phyloP scores from a whole-genome alignment of 2,113 vertebrate genomes.

The Lagenorhynchus albirostris region DNA sequence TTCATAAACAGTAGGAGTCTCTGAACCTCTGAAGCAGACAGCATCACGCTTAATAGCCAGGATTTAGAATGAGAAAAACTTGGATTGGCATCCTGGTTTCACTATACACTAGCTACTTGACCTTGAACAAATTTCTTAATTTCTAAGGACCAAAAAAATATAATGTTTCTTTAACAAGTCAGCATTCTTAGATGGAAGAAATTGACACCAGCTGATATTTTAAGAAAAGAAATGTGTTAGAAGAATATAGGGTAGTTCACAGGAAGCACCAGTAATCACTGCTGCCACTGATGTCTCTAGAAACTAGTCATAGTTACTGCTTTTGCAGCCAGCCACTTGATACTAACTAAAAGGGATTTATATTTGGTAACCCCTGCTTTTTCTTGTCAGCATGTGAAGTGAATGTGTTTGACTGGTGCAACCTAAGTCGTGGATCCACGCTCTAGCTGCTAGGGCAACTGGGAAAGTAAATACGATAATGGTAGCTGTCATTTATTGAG shows the following conservation, averaged over 20 bases:
- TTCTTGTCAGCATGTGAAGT: background rate
- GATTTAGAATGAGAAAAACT: background rate
- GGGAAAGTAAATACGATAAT: background rate
- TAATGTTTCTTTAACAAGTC: background rate
- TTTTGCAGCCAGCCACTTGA: background rate
- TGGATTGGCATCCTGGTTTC: background rate
- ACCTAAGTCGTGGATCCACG: background rate
- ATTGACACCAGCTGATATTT: background rate
- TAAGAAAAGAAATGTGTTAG: background rate
- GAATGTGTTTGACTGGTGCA: background rate
- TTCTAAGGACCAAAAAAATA: background rate
- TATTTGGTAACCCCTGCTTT: background rate
- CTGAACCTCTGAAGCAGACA: background rate
- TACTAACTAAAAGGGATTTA: background rate
- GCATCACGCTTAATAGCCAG: background rate
- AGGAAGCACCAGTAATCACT: fast-evolving
- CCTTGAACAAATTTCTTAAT: background rate
- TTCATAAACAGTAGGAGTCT: background rate
- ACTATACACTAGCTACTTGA: background rate
- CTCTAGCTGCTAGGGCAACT: background rate
- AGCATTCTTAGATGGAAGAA: background rate
- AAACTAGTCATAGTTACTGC: background rate
- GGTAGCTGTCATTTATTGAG: background rate
- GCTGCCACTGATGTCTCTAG: background rate
- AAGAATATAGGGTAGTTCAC: background rate